phyloP scores from a whole-genome alignment of 2,888 invertebrate genomes.

The Cerastoderma edule region DNA sequence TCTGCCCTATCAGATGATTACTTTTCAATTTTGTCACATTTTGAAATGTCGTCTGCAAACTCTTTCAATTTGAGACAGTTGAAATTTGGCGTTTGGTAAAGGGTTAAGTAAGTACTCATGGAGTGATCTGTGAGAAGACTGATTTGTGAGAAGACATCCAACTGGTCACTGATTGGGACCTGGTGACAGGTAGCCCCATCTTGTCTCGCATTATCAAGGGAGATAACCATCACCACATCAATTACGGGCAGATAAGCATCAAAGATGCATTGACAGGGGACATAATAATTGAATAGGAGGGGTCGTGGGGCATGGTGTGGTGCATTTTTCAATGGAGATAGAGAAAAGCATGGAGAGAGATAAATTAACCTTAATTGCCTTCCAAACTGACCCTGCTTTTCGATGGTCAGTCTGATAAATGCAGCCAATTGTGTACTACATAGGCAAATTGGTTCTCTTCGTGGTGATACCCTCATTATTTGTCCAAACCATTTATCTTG shows the following conservation, averaged over 20 bases:
- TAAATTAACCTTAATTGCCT: slow-evolving; percentile 19
- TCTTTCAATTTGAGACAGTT: no score
- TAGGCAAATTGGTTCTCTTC: slow-evolving; percentile 15
- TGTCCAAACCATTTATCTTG: slow-evolving; percentile 2
- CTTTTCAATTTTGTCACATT: no score
- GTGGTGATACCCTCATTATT: slow-evolving; percentile 11
- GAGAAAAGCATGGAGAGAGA: neutral
- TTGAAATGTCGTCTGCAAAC: no score
- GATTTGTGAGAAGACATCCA: no score
- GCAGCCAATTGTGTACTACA: neutral
- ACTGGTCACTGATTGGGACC: slow-evolving; percentile 7
- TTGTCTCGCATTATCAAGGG: slow-evolving; percentile 11
- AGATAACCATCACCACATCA: slow-evolving; percentile 20
- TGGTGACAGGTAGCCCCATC: slow-evolving; percentile 20
- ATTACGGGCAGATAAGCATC: slow-evolving; percentile 21
- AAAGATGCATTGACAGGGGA: slow-evolving; percentile 3
- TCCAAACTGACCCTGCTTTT: slow-evolving; percentile 3
- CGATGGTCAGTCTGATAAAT: slow-evolving; percentile 21
- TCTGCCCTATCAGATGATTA: no score
- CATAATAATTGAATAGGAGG: slow-evolving; percentile 12
- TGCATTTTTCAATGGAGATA: slow-evolving; percentile 4
- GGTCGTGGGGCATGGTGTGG: neutral
- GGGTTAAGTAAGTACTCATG: no score
- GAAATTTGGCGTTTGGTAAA: no score
- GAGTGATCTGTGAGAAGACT: no score